phyloP scores from a whole-genome alignment of 2,797 vertebrate genomes.

The Denticeps clupeoides region DNA sequence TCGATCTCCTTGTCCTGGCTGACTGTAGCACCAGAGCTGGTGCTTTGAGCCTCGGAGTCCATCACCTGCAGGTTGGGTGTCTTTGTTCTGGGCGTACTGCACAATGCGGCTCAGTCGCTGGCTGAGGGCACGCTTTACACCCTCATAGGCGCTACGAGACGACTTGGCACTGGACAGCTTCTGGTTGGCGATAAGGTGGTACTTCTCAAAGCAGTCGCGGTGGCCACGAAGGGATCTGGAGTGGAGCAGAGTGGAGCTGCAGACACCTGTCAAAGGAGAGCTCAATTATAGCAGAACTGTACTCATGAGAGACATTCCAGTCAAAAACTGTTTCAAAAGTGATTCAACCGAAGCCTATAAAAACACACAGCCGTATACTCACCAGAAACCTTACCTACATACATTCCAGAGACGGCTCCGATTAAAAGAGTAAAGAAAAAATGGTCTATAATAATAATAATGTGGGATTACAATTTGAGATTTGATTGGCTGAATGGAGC shows the following conservation, averaged over 20 bases:
- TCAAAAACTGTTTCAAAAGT: too few species aligned
- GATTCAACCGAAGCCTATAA: too few species aligned
- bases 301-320: too few species aligned
- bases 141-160: slow-evolving; percentile 82
- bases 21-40: slow-evolving; percentile 70
- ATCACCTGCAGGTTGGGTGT: slow-evolving; percentile 59
- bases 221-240: slow-evolving; percentile 87
- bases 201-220: slow-evolving; percentile 97
- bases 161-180: slow-evolving; percentile 80
- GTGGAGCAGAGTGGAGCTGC: slow-evolving; percentile 77
- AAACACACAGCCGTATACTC: too few species aligned
- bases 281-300: too few species aligned
- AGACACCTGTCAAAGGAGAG: slow-evolving; percentile 67
- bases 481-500: too few species aligned
- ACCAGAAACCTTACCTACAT: too few species aligned
- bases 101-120: slow-evolving; percentile 90
- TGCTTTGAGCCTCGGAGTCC: slow-evolving; percentile 59
- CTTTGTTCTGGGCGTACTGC: slow-evolving; percentile 91
- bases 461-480: too few species aligned
- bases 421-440: too few species aligned
- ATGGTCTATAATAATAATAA: too few species aligned
- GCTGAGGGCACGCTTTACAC: slow-evolving; percentile 83
- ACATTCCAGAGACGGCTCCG: too few species aligned
- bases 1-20: slow-evolving; percentile 67
- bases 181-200: slow-evolving; percentile 94